Evolutionary conservation across 2,113 vertebrate species (phyloP), one percentile per base, ranked within the genome.

Genomic region (Pseudois nayaur): DNA sequence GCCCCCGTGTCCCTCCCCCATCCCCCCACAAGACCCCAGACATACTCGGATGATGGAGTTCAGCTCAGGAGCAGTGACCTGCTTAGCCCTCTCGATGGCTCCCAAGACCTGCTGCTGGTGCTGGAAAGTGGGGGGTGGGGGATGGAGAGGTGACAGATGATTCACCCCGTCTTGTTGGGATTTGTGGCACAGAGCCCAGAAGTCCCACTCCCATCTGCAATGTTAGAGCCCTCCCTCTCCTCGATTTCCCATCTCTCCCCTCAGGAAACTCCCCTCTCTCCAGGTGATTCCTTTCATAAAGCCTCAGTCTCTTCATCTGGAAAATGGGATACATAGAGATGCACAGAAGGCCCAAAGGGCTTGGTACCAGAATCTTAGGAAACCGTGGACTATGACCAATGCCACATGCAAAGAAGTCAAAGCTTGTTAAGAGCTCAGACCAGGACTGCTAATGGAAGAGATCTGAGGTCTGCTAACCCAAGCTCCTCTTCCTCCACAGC

Each of bases 91-190:
- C 97, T 99, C 99, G 0, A 99, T 99, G 97, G 99, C 99, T 33
- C 99, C 99, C 98, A 99, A 98, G 96, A 99, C 99, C 98, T 99
- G 99, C 98, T 99, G 99, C 98, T 99, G 99, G 98, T 99, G 99
- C 99, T 99, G 98, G 12, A 31, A 98, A 25, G 29, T 25, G 3
- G 29, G 33, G 48, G 15, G 3, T 0, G 17, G 19, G 3, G 55
- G 59, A 23, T n/a, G 9, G 29, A 19, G n/a, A 52, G 54, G 31
- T 45, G 36, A 31, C 29, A 64, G 40, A 29, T 50, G 45, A 71
- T 8, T n/a, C 11, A 31, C 31, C 43, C 50, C 3, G 54, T 36
- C 54, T 57, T 7, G 29, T 4, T 16, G 27, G 40, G 45, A 36
- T 8, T 2, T 21, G 43, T 16, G n/a, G 10, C 60, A 19, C 0